These are phyloP conservation scores for Mustela lutreola DNA, from an alignment of 2,113 vertebrate genomes.

Conservation along the genomic window DNA sequence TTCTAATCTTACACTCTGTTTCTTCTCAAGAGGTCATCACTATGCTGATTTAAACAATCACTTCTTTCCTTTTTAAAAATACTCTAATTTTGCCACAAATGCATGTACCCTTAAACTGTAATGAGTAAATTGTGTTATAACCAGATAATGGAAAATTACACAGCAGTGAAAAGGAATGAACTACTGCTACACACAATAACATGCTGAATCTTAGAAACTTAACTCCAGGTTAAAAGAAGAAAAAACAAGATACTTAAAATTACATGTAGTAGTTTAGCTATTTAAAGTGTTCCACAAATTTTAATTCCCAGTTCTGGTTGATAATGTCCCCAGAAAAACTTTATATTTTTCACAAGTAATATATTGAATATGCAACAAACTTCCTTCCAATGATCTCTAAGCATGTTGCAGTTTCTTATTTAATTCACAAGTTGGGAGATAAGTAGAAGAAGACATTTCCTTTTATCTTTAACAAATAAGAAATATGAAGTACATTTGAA, in stretches of 20 bases:
- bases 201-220: not conserved
- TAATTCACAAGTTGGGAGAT: slow-evolving; percentile 42
- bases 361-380: not conserved
- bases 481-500: not conserved
- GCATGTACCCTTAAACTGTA: not conserved
- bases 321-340: not conserved
- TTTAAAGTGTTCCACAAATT: not conserved
- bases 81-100: not conserved
- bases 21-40: not conserved
- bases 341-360: slow-evolving; percentile 11
- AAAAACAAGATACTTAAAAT: not conserved
- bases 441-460: slow-evolving; percentile 29
- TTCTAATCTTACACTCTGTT: not conserved
- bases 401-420: not conserved
- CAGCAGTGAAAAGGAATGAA: not conserved
- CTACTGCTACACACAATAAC: not conserved
- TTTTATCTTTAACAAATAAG: slow-evolving; percentile 47
- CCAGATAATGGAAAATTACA: not conserved
- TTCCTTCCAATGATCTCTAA: slow-evolving; percentile 40
- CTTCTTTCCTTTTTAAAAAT: not conserved
- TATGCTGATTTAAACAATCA: not conserved
- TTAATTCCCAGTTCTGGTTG: slow-evolving; percentile 35
- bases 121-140: not conserved
- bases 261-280: not conserved
- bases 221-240: not conserved